These are phyloP conservation scores for Origma solitaria DNA, from an alignment of 2,113 vertebrate species.

Conservation along the genomic window DNA sequence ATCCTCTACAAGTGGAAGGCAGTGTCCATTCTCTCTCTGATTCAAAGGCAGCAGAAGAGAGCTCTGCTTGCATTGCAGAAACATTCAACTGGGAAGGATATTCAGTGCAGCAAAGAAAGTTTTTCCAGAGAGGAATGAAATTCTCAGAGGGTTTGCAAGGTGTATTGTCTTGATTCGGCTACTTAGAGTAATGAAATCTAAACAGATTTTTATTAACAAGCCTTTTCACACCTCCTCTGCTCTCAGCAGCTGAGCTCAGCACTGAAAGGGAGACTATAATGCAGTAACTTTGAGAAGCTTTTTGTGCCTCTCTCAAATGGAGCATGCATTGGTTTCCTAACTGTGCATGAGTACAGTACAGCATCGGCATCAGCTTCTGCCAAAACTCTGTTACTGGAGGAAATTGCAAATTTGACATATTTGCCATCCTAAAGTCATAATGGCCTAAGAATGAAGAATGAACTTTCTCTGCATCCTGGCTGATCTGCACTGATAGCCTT, in stretches of 20 bases:
- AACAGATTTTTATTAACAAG: conserved; percentile 45
- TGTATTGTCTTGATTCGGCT: background rate
- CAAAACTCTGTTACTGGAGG: background rate
- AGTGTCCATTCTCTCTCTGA: background rate
- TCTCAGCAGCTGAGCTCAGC: conserved; percentile 53
- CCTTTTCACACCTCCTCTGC: conserved; percentile 34
- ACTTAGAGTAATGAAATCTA: conserved; percentile 10
- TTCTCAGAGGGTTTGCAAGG: background rate
- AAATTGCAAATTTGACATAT: conserved; percentile 32
- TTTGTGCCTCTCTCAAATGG: conserved; percentile 8
- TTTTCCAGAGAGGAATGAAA: background rate
- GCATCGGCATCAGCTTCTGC: background rate
- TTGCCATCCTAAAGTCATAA: conserved; percentile 1
- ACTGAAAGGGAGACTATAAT: background rate
- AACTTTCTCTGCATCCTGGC: background rate
- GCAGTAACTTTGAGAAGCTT: conserved; percentile 1
- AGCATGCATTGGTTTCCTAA: conserved; percentile 15
- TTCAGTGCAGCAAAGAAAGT: background rate
- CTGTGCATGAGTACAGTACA: conserved; percentile 13
- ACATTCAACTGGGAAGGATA: background rate
- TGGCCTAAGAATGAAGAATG: background rate
- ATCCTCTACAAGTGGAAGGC: background rate
- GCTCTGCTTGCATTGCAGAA: background rate
- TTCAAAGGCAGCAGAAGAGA: background rate
- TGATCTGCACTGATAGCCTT: background rate